Conservation (phyloP, 2,113 vertebrate species). For the Calypte anna region DNA sequence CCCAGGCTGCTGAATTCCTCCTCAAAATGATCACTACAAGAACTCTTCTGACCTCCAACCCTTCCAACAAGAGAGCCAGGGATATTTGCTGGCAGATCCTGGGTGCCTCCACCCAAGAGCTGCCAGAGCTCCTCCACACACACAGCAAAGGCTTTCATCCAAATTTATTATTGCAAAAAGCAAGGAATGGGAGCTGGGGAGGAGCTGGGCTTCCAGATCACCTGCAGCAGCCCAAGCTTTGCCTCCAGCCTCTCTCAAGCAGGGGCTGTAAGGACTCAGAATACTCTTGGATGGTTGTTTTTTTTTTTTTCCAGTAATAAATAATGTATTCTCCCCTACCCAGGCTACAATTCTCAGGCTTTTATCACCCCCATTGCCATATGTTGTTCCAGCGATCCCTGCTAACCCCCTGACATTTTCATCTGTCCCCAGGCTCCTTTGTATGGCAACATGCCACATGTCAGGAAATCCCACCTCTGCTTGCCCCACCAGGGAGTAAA, state of each 20-base stretch:
- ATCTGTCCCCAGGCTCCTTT: slow-evolving; percentile 30
- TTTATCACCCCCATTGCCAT: slow-evolving; percentile 58
- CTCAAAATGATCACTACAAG: neutral
- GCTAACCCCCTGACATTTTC: slow-evolving; percentile 51
- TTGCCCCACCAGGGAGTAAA: neutral
- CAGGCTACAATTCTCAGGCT: slow-evolving; percentile 17
- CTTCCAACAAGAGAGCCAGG: neutral
- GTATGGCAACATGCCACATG: slow-evolving; percentile 30
- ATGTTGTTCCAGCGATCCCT: slow-evolving; percentile 41
- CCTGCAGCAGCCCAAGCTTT: neutral
- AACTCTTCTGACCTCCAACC: neutral
- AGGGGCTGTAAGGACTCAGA: neutral
- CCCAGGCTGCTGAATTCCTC: neutral
- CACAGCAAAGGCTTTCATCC: neutral
- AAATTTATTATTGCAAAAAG: neutral
- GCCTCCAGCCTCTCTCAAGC: neutral
- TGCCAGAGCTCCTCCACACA: neutral
- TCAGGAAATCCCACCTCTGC: slow-evolving; percentile 33
- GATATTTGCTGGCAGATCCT: neutral
- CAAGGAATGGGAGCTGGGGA: neutral
- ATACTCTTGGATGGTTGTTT: neutral
- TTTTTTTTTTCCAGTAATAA: slow-evolving; percentile 3
- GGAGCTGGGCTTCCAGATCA: neutral
- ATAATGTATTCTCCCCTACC: slow-evolving; percentile 21
- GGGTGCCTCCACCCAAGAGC: neutral